Percentiles rank a stretch among this genome's conserved stretches.
phyloP scores from a whole-genome alignment of 1,140 invertebrate genomes.

The Drosophila arizonae region DNA sequence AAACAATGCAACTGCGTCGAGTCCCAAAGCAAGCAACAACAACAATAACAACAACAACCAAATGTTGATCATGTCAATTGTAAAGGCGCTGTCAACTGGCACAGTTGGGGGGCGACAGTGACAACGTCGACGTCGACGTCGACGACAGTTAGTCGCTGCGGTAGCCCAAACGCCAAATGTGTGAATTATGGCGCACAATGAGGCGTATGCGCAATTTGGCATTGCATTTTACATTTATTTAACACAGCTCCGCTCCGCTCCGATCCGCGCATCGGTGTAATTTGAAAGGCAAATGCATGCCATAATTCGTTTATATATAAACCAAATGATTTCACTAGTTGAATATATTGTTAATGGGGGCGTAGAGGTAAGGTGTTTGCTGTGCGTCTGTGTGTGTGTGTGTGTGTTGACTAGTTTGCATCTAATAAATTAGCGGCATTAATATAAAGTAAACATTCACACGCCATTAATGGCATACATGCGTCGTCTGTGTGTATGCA shows the following conservation, averaged over 20 bases:
- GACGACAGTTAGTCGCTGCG: constrained; percentile 11
- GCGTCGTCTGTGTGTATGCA: constrained; percentile 5
- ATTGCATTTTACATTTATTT: constrained; percentile 21
- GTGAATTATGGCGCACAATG: constrained; percentile 51
- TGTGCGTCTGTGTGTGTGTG: neutral
- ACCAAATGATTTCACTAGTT: constrained; percentile 70
- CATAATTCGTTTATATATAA: constrained; percentile 79
- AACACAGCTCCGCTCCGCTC: neutral
- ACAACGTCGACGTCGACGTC: neutral
- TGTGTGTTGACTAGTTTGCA: constrained; percentile 34
- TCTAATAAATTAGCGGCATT: constrained; percentile 55
- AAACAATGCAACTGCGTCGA: constrained; percentile 71
- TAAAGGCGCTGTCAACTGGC: constrained; percentile 70
- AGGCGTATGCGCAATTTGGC: constrained; percentile 42
- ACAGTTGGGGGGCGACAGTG: constrained; percentile 56
- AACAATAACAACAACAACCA: constrained; percentile 24
- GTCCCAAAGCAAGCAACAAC: constrained; percentile 52
- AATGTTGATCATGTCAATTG: constrained; percentile 79
- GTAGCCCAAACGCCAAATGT: constrained; percentile 39
- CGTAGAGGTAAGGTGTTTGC: neutral
- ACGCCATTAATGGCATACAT: constrained; percentile 36
- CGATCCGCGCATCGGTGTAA: constrained; percentile 17
- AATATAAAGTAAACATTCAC: constrained; percentile 56
- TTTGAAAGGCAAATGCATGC: constrained; percentile 52
- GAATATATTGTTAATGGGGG: constrained; percentile 10